Percentiles rank a stretch among this genome's conserved stretches.
These are phyloP conservation scores for Mobula birostris DNA, from an alignment of 2,113 vertebrate species.

Conservation along the genomic window DNA sequence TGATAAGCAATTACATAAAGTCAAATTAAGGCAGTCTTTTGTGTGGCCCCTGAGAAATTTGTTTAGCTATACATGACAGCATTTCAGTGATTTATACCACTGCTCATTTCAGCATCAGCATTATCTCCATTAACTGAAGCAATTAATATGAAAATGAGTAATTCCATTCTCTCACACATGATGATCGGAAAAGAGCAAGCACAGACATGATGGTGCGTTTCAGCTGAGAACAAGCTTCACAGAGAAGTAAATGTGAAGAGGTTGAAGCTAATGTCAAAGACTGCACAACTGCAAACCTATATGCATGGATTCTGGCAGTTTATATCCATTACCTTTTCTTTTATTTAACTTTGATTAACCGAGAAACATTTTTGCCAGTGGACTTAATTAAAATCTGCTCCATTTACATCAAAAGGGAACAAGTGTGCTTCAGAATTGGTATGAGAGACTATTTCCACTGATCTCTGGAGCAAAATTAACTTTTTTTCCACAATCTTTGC, in stretches of 20 bases:
- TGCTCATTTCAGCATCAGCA: constrained; percentile 66
- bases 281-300: constrained; percentile 39
- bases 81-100: constrained; percentile 66
- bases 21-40: constrained; percentile 65
- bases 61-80: constrained; percentile 68
- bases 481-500: background rate
- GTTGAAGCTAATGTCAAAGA: constrained; percentile 59
- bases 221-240: constrained; percentile 50
- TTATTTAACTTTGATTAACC: background rate
- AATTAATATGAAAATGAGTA: constrained; percentile 81
- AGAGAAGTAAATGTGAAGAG: constrained; percentile 63
- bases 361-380: background rate
- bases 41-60: constrained; percentile 68
- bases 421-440: background rate
- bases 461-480: background rate
- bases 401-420: background rate
- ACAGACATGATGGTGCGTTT: constrained; percentile 49
- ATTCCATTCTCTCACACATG: constrained; percentile 67
- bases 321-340: background rate
- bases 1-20: constrained; percentile 74
- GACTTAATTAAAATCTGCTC: background rate
- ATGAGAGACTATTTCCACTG: background rate
- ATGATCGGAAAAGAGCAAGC: constrained; percentile 54
- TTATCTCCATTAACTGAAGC: constrained; percentile 72
- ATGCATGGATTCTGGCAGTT: background rate